Conservation (phyloP, 2,797 vertebrate species). For the Leuciscus waleckii region DNA sequence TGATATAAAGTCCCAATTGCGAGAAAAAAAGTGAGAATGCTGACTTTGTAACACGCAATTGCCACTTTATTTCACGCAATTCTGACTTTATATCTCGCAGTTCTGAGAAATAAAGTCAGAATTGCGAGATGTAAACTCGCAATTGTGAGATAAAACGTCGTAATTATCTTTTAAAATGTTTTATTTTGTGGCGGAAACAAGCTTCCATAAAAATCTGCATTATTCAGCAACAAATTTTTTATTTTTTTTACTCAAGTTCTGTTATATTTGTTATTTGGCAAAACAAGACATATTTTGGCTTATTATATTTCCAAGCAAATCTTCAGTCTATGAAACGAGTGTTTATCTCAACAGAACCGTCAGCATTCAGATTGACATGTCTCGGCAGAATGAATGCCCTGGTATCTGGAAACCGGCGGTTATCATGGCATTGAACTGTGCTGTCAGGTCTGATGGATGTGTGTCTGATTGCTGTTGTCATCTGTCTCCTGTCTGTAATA, state of each 20-base stretch:
- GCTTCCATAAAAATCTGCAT: no score
- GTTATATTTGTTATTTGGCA: neutral
- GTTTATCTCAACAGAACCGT: neutral
- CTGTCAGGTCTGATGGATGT: neutral
- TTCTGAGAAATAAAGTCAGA: no score
- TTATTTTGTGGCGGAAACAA: no score
- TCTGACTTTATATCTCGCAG: no score
- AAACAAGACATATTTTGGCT: neutral
- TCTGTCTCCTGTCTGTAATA: neutral
- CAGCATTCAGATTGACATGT: neutral
- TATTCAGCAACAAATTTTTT: neutral
- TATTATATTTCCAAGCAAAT: neutral
- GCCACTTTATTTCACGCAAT: no score
- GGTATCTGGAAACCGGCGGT: neutral
- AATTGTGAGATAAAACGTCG: no score
- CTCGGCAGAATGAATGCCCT: neutral
- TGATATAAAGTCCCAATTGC: no score
- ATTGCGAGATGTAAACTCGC: no score
- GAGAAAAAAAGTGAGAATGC: no score
- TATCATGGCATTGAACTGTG: neutral
- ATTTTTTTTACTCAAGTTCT: neutral
- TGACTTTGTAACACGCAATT: no score
- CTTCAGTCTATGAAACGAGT: neutral
- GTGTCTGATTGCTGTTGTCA: constrained; percentile 24
- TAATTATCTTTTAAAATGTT: no score